Base-by-base conservation (phyloP, 2,113 vertebrate genomes). In the Nannobrachium achirus region DNA sequence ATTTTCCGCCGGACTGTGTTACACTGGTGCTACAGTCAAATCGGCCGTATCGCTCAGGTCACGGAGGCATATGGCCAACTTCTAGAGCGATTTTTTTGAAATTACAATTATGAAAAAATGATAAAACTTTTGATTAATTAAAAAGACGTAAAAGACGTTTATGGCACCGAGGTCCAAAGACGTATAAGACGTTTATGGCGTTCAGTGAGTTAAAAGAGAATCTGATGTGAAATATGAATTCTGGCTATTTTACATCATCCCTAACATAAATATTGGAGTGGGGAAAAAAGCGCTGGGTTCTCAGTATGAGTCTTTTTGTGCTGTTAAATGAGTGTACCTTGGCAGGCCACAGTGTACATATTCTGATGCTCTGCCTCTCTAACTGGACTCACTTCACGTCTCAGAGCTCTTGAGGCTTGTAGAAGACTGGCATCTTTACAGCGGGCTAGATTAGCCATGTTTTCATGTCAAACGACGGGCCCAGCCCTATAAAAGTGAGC, bases 351-450 rank as follows among this genome's bases (percentile, higher is more conserved):
- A 87, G 75, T 80, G 79, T 81, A 86, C 86, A 84, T 85, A 89
- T 85, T 87, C 76, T 72, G 81, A 87, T 88, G 90, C 92, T 89
- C 84, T 85, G 81, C 82, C 82, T 79, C 84, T 10, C 41, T 79
- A 66, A 85, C 85, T 85, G 89, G 83, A 75, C 86, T 90, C 78
- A 82, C 87, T 92, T 91, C 89, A 90, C 73, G 80, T 82, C 76
- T 92, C 85, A 80, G 80, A 86, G 89, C 86, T 89, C 88, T 83
- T 57, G 87, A 89, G 90, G 86, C 80, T 89, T 89, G 77, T 85
- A 89, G 90, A 87, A 71, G 86, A 78, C 63, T 93, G 92, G 91
- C 92, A 89, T 86, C 84, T 91, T 83, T 87, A 91, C 89, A 86
- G 87, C 79, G 76, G 75, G 75, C 76, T 64, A 81, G 79, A 86